Conservation (phyloP, 2,113 vertebrate species). For the Accipiter virgatus region DNA sequence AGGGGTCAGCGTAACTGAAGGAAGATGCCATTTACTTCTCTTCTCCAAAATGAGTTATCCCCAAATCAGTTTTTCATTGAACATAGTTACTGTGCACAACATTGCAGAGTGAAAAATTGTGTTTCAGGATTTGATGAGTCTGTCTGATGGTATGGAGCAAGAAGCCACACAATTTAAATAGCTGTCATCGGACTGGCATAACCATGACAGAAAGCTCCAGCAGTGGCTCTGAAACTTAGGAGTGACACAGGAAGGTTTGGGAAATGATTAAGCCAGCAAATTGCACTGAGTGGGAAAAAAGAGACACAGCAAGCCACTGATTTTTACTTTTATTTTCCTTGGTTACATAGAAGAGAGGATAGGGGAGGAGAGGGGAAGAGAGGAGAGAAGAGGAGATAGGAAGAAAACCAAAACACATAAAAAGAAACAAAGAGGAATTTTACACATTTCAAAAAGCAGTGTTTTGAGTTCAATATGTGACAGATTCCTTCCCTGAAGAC, state of each 20-base stretch:
- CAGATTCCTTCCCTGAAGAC: background rate
- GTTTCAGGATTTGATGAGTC: background rate
- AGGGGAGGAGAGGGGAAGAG: background rate
- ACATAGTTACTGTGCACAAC: background rate
- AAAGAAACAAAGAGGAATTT: background rate
- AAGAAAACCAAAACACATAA: background rate
- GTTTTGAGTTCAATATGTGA: background rate
- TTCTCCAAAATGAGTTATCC: background rate
- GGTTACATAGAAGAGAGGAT: background rate
- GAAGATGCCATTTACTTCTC: background rate
- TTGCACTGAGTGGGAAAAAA: background rate
- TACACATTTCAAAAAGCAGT: background rate
- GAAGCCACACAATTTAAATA: background rate
- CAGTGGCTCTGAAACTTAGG: background rate
- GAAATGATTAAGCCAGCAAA: background rate
- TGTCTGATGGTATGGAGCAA: background rate
- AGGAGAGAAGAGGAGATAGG: background rate
- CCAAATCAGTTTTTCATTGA: background rate
- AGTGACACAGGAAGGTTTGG: background rate
- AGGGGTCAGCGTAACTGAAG: background rate
- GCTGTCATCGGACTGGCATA: background rate
- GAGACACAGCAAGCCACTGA: background rate
- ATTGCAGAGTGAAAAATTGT: background rate
- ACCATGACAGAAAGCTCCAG: background rate
- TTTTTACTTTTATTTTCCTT: background rate